Conservation (phyloP, 1,140 invertebrate genomes). For the Cydia fagiglandana region DNA sequence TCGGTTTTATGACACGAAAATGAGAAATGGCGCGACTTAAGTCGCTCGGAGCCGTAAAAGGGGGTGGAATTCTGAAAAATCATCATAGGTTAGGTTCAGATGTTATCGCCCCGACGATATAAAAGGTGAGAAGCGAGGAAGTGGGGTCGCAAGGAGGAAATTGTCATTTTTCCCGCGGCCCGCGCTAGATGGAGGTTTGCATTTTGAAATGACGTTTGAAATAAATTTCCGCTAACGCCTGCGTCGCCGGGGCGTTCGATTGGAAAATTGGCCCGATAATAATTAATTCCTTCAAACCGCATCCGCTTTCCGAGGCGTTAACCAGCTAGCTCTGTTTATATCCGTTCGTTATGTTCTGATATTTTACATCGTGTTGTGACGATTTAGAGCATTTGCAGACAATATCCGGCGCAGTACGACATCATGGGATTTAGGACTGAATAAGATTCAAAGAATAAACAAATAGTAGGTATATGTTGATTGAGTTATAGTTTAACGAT, state of each 20-base stretch:
- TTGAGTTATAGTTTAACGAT: too few relatives aligned
- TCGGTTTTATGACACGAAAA: constrained; percentile 10
- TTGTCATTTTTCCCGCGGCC: constrained; percentile 50
- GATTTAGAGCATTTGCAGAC: background rate
- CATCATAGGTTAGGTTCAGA: constrained; percentile 23
- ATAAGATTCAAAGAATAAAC: background rate
- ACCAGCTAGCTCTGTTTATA: constrained; percentile 33
- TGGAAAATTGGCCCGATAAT: constrained; percentile 74
- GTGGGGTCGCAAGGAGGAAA: constrained; percentile 46
- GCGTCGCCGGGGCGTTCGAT: constrained; percentile 59
- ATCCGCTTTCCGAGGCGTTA: constrained; percentile 47
- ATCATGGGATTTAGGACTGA: background rate
- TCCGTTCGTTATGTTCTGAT: constrained; percentile 33
- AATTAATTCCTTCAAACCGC: constrained; percentile 65
- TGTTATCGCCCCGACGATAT: constrained; percentile 10
- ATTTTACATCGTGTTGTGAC: constrained; percentile 21
- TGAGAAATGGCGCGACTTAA: constrained; percentile 20
- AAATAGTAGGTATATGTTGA: background rate
- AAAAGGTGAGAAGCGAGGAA: constrained; percentile 34
- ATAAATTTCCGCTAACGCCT: constrained; percentile 64
- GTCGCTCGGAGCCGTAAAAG: background rate
- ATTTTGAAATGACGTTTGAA: constrained; percentile 69
- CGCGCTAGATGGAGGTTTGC: constrained; percentile 45
- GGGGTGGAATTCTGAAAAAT: constrained; percentile 4
- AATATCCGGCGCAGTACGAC: background rate